phyloP scores from a whole-genome alignment of 2,888 invertebrate species.

The Bellardia pandia region DNA sequence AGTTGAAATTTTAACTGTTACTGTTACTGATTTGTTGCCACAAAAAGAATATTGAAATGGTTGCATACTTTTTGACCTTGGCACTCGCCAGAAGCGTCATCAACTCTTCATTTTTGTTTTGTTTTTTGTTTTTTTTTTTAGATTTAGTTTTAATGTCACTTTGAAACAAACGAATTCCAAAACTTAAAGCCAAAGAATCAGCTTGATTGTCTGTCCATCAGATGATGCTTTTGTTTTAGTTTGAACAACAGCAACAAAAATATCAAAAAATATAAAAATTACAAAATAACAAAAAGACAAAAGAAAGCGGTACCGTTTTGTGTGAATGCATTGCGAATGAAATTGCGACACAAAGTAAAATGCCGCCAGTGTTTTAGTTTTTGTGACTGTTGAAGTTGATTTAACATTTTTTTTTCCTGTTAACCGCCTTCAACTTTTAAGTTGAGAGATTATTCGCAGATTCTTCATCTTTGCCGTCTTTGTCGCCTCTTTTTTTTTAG shows the following conservation, averaged over 20 bases:
- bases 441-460: slow-evolving; percentile 67
- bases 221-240: slow-evolving; percentile 60
- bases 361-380: slow-evolving; percentile 77
- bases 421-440: slow-evolving; percentile 72
- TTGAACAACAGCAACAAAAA: slow-evolving; percentile 3
- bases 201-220: slow-evolving; percentile 30
- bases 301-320: slow-evolving; percentile 83
- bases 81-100: slow-evolving; percentile 66
- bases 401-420: slow-evolving; percentile 20
- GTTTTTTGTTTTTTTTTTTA: slow-evolving; percentile 9
- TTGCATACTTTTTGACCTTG: slow-evolving; percentile 65
- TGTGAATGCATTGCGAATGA: slow-evolving; percentile 83
- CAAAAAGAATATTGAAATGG: slow-evolving; percentile 37
- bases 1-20: slow-evolving; percentile 44
- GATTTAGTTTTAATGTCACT: slow-evolving; percentile 20
- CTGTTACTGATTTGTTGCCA: slow-evolving; percentile 10
- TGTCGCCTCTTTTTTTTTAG: slow-evolving; percentile 11
- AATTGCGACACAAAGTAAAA: slow-evolving; percentile 80
- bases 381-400: not conserved
- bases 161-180: slow-evolving; percentile 63
- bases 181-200: slow-evolving; percentile 51
- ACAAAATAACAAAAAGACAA: slow-evolving; percentile 61
- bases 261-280: slow-evolving; percentile 2
- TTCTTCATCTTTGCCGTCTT: slow-evolving; percentile 67
- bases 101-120: not conserved